Base-by-base conservation (phyloP, 2,113 vertebrate species). In the Cynocephalus volans region DNA sequence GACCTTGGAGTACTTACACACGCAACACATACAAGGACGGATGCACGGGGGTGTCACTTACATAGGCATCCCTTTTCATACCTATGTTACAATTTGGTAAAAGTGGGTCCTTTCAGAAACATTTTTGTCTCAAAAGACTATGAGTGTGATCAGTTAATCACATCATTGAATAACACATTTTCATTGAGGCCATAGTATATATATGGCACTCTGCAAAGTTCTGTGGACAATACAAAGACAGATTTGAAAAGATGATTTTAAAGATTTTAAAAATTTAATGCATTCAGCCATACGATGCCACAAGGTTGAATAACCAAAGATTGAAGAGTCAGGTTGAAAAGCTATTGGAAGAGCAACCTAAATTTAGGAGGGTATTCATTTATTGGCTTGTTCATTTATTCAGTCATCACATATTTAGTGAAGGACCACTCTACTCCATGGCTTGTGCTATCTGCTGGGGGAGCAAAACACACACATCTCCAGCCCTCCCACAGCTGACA, bases 121-220 rank as follows among this genome's bases (percentile, higher is more conserved):
- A 73, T 5, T 84, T 70, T 56, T 76, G 60, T 58, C n/a, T 96
- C 58, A 81, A 31, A 95, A 92, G 48, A 75, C n/a, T 76, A 60
- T 21, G 8, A 93, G 14, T 67, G 18, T 23, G 4, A 82, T 67
- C 54, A 82, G 48, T 58, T 72, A 64, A 88, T 58, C 45, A 41
- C 45, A 8, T 77, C 15, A 54, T 19, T 36, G 64, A 60, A 60
- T n/a, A 67, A 77, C 36, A 65, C 24, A 65, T 33, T 58, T 79
- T 70, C 52, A 41, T 17, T 2, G 45, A 84, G 36, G 4, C 1
- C 26, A 52, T 62, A 13, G 6, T 58, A 48, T 50, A 8, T 9
- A 56, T 15, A 87, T 90, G 48, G 2, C 3, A 54, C 33, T 88
- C 73, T 79, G 31, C 23, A n/a, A 93, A 95, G 64, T 77, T 83